Conservation (phyloP, 2,888 invertebrate species). For the Gerris lacustris region DNA sequence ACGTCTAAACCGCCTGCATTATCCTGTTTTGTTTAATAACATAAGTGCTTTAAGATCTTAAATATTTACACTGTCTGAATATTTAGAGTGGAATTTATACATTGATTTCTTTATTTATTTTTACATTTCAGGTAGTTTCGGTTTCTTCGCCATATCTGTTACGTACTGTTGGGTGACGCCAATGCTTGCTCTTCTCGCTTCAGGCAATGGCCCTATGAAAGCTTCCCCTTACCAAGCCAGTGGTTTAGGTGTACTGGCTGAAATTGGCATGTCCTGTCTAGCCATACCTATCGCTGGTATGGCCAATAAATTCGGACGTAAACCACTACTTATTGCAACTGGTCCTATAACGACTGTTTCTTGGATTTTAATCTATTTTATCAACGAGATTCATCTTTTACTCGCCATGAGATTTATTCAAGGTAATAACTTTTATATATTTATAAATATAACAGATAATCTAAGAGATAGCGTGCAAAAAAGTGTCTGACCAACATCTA, state of each 20-base stretch:
- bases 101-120: neutral
- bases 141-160: neutral
- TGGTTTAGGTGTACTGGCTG: conserved; percentile 17
- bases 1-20: no score
- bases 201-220: neutral
- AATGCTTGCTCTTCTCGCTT: neutral
- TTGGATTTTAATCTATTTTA: neutral
- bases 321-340: neutral
- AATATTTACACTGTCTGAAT: no score
- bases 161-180: neutral
- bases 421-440: neutral
- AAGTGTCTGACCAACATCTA: no score
- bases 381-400: neutral
- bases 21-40: no score
- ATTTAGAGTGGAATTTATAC: no score
- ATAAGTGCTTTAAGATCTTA: no score
- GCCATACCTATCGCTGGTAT: conserved; percentile 34
- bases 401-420: neutral
- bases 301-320: conserved; percentile 33
- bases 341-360: neutral
- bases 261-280: conserved; percentile 30
- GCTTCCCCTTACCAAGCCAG: neutral
- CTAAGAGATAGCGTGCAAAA: no score
- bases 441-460: no score
- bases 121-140: neutral